Base-by-base conservation (phyloP, 92 coral and sea anemone species). In the Galaxea fascicularis region DNA sequence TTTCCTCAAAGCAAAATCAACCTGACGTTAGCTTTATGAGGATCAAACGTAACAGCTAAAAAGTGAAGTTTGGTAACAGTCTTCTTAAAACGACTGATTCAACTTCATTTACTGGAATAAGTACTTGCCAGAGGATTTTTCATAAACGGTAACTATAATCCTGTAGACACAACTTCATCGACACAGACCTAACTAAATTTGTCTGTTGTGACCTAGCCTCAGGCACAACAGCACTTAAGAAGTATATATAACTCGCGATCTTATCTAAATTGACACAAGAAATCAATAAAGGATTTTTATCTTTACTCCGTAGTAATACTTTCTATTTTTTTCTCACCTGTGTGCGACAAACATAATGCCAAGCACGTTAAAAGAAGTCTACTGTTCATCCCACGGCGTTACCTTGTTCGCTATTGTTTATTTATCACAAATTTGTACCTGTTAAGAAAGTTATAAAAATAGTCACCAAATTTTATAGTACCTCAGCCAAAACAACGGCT, bases 341-440 rank as follows among this genome's bases (percentile, higher is more conserved):
- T 30, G 52, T 82, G 86, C 76, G 86, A 54, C 86, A 82, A 82
- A 71, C 78, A 82, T 71, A 82, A 70, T 56, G 86, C 71, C 52
- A 82, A 71, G 87, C 87, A 83, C 80, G 87, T 75, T 31, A 83
- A 65, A 68, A 83, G 81, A 62, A 83, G 73, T 74, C 87, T 74
- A 16, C 18, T 83, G 81, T 83, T 83, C 87, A 83, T 83, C 79
- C 81, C 87, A 75, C 80, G 73, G 82, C 80, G 72, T 44, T 73
- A 64, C 24, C 64, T 66, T 83, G 49, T 63, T 83, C 57, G 52
- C 51, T 73, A 74, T 83, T 73, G 87, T 74, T 83, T 83, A 74
- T 83, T 83, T 75, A 83, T 62, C 66, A 53, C 82, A 83, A 83
- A 56, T 46, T 64, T 74, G 74, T 74, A 83, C 87, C 87, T 83